A percentile compares a stretch with the other conserved stretches of the same genome.
Evolutionary conservation across 92 coral and sea anemone species (phyloP).

Genomic region (Epizoanthus scotinus): DNA sequence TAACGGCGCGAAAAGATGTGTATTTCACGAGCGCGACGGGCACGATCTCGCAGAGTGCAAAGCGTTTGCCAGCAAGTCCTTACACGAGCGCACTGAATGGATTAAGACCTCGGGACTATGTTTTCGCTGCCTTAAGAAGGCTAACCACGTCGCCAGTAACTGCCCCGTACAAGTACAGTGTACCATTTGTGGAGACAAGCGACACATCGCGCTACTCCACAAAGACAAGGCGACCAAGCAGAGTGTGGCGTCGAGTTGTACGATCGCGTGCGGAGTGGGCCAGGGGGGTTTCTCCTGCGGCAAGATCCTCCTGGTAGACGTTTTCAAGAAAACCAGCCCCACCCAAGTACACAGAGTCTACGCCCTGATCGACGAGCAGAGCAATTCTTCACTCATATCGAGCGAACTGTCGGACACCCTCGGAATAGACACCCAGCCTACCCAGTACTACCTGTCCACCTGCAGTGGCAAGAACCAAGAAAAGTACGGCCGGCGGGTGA

Average conservation of each 20-base stretch:
- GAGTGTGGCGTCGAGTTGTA: constrained; percentile 9
- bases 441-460: constrained; percentile 51
- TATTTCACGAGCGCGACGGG: constrained; percentile 56
- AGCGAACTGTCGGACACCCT: constrained; percentile 47
- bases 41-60: constrained; percentile 47
- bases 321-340: constrained; percentile 2
- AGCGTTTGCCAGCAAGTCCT: constrained; percentile 48
- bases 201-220: constrained; percentile 57
- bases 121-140: constrained; percentile 54
- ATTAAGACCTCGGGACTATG: constrained; percentile 53
- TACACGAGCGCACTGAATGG: constrained; percentile 64
- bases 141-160: constrained; percentile 44
- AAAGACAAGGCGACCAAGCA: constrained; percentile 46
- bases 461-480: constrained; percentile 43
- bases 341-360: background rate
- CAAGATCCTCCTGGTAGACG: constrained; percentile 22
- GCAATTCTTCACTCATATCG: constrained; percentile 27
- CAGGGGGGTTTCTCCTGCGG: constrained; percentile 15
- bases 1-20: no score
- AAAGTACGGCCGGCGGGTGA: constrained; percentile 47
- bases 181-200: constrained; percentile 53
- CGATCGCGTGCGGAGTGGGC: constrained; percentile 5
- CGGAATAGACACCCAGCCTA: constrained; percentile 39
- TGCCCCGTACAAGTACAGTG: constrained; percentile 53
- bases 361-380: constrained; percentile 31